Evolutionary conservation across 2,797 vertebrate genomes (phyloP), one percentile per base, ranked within the genome.

Genomic region (Syngnathus rostellatus): DNA sequence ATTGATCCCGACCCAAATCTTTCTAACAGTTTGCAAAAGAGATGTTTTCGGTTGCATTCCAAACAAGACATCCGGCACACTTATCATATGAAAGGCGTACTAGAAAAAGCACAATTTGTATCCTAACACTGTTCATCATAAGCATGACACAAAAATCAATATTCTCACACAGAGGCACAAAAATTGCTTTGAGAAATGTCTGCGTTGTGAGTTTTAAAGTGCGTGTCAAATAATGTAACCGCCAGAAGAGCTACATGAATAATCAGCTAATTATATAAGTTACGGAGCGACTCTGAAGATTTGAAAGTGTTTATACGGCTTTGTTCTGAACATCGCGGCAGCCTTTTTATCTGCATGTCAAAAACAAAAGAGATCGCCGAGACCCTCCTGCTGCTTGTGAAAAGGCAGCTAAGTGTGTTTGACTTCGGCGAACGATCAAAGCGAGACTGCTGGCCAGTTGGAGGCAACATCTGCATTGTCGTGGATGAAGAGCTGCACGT

Each of bases 381-480:
- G 58, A 41, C 39, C 8, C 58, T 39, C 39, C 58, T 12, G 19
- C 67, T 53, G 75, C 38, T 66, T 69, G 64, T 70, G 74, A 64
- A 73, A 74, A 64, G 71, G 68, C 64, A 81, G 64, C 54, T 73
- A 72, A 75, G 68, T 71, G 73, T 74, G 70, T 79, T 83, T 81
- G 71, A 83, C 70, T 83, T 68, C 1, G 68, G 69, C 58, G 75
- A 59, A 46, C 69, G 79, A 87, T 86, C 81, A 85, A 87, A 87
- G 81, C 70, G n/a, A 65, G 51, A 68, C 82, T 78, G 63, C 75
- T 75, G 77, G 81, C 76, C 78, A 75, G 37, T 41, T n/a, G 60
- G 5, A 14, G 17, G 59, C 17, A 9, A 19, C 17, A 8, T 63
- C 43, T 46, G 43, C 62, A 16, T 37, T 63, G 62, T 11, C 17